A percentile compares a stretch with the other conserved stretches of the same genome.
phyloP scores from a whole-genome alignment of 2,888 invertebrate species.

The Drosophila subsilvestris region DNA sequence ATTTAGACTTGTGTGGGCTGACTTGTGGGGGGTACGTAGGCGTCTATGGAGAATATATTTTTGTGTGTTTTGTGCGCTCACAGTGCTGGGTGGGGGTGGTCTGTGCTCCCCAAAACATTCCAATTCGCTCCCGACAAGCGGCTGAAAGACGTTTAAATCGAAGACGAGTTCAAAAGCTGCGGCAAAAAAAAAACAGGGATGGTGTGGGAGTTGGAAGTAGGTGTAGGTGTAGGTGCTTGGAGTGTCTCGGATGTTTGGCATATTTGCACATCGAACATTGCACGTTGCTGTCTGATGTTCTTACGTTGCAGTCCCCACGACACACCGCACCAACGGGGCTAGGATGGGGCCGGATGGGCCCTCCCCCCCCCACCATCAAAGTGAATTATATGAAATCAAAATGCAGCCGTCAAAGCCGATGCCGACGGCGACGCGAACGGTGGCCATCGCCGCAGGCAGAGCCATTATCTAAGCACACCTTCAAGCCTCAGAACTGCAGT shows the following conservation, averaged over 20 bases:
- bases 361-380: slow-evolving; percentile 30
- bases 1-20: slow-evolving; percentile 45
- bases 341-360: slow-evolving; percentile 37
- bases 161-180: slow-evolving; percentile 25
- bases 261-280: slow-evolving; percentile 40
- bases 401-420: slow-evolving; percentile 34
- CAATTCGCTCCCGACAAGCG: slow-evolving; percentile 35
- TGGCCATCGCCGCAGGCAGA: slow-evolving; percentile 46
- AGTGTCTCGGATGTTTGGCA: slow-evolving; percentile 20
- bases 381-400: slow-evolving; percentile 53
- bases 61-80: neutral
- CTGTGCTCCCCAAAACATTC: slow-evolving; percentile 20
- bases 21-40: neutral
- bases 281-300: slow-evolving; percentile 30
- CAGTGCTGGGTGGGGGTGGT: no score
- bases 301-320: slow-evolving; percentile 4
- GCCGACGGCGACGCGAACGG: slow-evolving; percentile 14
- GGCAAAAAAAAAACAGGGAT: neutral
- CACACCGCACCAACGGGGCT: neutral
- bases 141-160: slow-evolving; percentile 43
- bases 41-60: neutral
- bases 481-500: slow-evolving; percentile 76
- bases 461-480: slow-evolving; percentile 77
- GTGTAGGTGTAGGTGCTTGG: neutral
- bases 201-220: slow-evolving; percentile 9